These are phyloP conservation scores for Azemiops feae DNA, from an alignment of 2,113 vertebrate genomes.

Conservation along the genomic window DNA sequence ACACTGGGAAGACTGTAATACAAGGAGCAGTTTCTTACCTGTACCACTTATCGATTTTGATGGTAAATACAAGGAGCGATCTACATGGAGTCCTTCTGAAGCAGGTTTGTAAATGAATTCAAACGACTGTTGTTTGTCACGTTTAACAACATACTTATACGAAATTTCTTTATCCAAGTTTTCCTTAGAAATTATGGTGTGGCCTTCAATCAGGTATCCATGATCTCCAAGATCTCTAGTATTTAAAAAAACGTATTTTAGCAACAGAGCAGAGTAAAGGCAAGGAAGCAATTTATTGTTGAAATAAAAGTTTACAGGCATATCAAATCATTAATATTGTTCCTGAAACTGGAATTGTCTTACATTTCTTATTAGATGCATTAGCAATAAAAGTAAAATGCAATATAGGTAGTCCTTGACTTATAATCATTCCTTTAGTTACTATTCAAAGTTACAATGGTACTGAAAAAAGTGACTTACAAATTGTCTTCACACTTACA, in stretches of 20 bases:
- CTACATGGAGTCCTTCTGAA: accelerated
- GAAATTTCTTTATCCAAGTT: not conserved
- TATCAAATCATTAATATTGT: not conserved
- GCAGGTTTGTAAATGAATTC: not conserved
- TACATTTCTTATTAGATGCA: not conserved
- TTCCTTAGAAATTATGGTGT: not conserved
- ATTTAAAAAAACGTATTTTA: not conserved
- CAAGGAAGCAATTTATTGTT: not conserved
- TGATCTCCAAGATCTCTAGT: not conserved
- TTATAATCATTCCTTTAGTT: not conserved
- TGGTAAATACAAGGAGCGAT: not conserved
- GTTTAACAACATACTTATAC: not conserved
- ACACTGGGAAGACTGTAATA: not conserved
- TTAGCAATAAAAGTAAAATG: not conserved
- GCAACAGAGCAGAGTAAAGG: not conserved
- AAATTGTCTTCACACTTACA: not conserved
- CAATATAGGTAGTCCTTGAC: not conserved
- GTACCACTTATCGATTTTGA: not conserved
- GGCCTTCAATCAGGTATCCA: not conserved
- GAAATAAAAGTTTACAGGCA: not conserved
- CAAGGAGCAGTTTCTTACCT: not conserved
- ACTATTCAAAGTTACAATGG: no score
- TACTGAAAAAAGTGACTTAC: not conserved
- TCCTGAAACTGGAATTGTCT: not conserved
- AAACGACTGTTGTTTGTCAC: not conserved